Conservation (phyloP, 2,888 invertebrate species). For the Macroteleia sp. region DNA sequence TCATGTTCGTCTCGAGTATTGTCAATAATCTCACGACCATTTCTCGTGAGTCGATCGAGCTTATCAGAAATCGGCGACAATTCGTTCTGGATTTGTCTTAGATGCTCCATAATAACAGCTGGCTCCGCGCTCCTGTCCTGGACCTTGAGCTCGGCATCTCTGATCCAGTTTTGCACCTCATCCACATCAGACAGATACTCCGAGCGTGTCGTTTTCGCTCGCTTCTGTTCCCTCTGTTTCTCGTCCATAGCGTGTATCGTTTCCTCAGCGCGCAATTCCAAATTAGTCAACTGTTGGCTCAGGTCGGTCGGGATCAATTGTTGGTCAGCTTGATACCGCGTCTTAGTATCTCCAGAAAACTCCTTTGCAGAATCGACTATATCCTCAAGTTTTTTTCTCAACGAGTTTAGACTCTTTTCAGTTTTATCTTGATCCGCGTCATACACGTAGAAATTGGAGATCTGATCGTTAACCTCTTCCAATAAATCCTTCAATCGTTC, state of each 20-base stretch:
- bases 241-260: conserved; percentile 93
- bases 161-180: conserved; percentile 92
- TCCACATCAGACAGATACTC: conserved; percentile 93
- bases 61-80: conserved; percentile 89
- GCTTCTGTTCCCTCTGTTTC: conserved; percentile 93
- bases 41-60: conserved; percentile 90
- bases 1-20: conserved; percentile 92
- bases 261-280: conserved; percentile 92
- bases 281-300: conserved; percentile 90
- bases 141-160: conserved; percentile 92
- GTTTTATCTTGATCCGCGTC: conserved; percentile 88
- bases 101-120: conserved; percentile 89
- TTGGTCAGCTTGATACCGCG: conserved; percentile 83
- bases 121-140: conserved; percentile 92
- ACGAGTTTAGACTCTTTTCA: conserved; percentile 86
- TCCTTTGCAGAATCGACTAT: conserved; percentile 77
- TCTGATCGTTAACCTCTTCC: conserved; percentile 84
- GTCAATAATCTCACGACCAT: conserved; percentile 91
- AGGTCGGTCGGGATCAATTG: conserved; percentile 88
- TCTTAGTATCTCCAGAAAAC: conserved; percentile 82
- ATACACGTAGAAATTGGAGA: conserved; percentile 88
- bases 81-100: conserved; percentile 91
- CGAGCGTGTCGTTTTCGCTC: conserved; percentile 91
- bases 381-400: conserved; percentile 82
- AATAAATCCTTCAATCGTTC: conserved; percentile 88